These are phyloP conservation scores for Smutsia gigantea DNA, from an alignment of 2,797 vertebrate genomes.

Conservation along the genomic window DNA sequence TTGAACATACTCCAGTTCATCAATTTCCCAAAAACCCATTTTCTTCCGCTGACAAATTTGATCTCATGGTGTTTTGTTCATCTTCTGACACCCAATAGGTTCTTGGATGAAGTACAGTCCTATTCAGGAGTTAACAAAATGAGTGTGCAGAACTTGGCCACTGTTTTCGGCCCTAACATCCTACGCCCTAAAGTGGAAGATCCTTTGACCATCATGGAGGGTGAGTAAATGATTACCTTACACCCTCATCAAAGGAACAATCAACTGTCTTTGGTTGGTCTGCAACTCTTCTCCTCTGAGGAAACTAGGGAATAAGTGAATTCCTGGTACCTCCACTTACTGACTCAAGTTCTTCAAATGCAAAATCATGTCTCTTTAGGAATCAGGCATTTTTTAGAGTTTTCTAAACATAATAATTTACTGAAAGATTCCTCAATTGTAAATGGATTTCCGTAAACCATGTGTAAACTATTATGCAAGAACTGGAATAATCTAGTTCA, in stretches of 20 bases:
- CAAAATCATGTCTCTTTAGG: background rate
- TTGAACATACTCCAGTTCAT: background rate
- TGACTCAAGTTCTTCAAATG: background rate
- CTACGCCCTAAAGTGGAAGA: conserved; percentile 97
- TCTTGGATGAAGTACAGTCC: conserved; percentile 98
- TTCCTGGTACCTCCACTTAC: background rate
- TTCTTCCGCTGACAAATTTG: background rate
- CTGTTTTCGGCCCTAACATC: conserved; percentile 98
- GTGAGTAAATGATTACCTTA: conserved; percentile 84
- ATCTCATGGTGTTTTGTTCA: background rate
- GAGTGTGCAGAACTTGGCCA: conserved; percentile 98
- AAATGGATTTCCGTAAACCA: background rate
- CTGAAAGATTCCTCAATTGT: background rate
- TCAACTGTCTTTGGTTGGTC: background rate
- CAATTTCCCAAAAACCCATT: background rate
- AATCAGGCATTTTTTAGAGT: background rate
- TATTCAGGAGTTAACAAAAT: conserved; percentile 98
- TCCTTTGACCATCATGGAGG: conserved; percentile 98
- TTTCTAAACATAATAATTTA: background rate
- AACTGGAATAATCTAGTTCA: background rate
- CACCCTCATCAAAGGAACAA: background rate
- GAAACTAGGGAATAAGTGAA: background rate
- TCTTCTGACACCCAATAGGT: conserved; percentile 86
- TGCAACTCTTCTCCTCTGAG: background rate
- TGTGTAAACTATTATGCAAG: background rate